Evolutionary conservation across 2,113 vertebrate genomes (phyloP).

Genomic region (Lates calcarifer): DNA sequence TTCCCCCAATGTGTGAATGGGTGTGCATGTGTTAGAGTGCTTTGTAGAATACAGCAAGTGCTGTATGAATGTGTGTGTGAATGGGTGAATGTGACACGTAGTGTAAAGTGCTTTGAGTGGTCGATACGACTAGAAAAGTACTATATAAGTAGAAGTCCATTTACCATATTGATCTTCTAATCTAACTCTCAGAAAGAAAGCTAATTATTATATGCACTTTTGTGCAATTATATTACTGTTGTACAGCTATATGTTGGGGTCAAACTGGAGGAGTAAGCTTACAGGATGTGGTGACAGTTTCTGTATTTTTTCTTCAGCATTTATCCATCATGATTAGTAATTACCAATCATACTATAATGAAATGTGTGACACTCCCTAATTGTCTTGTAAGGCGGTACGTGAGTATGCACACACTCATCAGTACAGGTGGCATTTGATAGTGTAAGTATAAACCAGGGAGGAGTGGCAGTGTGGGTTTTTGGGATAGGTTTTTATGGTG

Average conservation of each 20-base stretch:
- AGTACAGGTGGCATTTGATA: not conserved
- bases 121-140: no score
- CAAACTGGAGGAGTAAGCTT: not conserved
- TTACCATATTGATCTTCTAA: no score
- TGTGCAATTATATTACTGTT: not conserved
- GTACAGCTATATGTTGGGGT: not conserved
- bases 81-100: no score
- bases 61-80: no score
- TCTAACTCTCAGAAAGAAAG: not conserved
- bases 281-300: not conserved
- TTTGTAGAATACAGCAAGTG: no score
- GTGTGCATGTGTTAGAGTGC: no score
- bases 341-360: not conserved
- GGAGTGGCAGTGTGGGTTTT: not conserved
- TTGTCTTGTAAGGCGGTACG: not conserved
- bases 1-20: no score
- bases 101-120: no score
- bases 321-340: conserved; percentile 10
- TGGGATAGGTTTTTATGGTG: no score
- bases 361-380: not conserved
- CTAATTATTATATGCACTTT: not conserved
- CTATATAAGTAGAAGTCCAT: no score
- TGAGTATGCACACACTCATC: not conserved
- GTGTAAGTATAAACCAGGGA: not conserved
- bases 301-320: not conserved